Base-by-base conservation (phyloP, 2,888 invertebrate species). In the Patella ulyssiponensis region DNA sequence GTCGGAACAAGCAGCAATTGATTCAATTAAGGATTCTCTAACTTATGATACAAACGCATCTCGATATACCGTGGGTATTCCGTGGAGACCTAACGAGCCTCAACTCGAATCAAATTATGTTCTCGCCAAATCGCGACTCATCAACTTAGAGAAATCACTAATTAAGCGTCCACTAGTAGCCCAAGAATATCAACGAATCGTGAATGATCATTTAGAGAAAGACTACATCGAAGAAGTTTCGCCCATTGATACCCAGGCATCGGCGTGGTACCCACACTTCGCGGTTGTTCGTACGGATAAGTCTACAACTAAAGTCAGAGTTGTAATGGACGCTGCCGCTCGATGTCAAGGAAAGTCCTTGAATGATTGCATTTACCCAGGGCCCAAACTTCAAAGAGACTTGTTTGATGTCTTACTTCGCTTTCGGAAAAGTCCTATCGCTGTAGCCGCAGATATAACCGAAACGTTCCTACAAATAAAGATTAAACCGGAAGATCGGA, bases 281-380 rank as follows among this genome's bases (percentile, higher is more conserved):
- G 70, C 70, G 9, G 44, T 70, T 20, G 70, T 70, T 70, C 17
- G 70, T 17, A 27, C 4, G 17, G 70, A 70, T 44, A 70, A 70
- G 23, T 17, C 27, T 33, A 70, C 70, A 7, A 70, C 58, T 15
- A 58, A 58, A 58, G 58, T 58, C n/a, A 15, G 58, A n/a, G n/a
- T 58, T n/a, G 11, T 58, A 58, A 58, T 58, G 58, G 58, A 58
- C n/a, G 58, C 58, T 58, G 58, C 58, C 58, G 58, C 58, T 27
- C 27, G 27, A 1, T 27, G 27, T 27, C 27, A 27, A 1, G 27
- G 27, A 27, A 27, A 27, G 27, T 27, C 27, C 27, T 27, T n/a
- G n/a, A n/a, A n/a, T n/a, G n/a, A n/a, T n/a, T n/a, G n/a, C n/a
- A n/a, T n/a, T n/a, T n/a, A n/a, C 44, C 23, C 70, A 4, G 33